These are phyloP conservation scores for Acropora yongei DNA, from an alignment of 64 coral and sea anemone genomes.

Conservation along the genomic window DNA sequence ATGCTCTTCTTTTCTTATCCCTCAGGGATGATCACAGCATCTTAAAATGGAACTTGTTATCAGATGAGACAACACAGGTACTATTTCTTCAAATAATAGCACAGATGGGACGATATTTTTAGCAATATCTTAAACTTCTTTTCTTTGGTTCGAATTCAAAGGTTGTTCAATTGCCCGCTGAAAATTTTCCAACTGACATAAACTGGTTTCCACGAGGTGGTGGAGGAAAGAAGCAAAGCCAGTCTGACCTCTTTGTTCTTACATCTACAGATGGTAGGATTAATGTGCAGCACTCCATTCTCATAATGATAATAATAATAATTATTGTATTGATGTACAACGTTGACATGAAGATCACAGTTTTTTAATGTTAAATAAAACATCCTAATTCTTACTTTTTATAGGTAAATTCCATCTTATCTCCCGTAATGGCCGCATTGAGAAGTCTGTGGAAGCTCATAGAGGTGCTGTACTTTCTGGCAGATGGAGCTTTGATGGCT, in stretches of 20 bases:
- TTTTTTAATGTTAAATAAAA: neutral
- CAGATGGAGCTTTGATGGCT: slow-evolving; percentile 97
- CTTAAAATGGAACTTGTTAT: slow-evolving; percentile 86
- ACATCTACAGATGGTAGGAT: slow-evolving; percentile 92
- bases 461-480: slow-evolving; percentile 95
- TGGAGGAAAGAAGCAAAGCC: slow-evolving; percentile 88
- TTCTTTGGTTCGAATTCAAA: slow-evolving; percentile 12
- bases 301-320: too few species aligned
- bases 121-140: neutral
- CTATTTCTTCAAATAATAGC: neutral
- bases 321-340: too few species aligned
- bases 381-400: neutral
- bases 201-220: slow-evolving; percentile 93
- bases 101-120: neutral
- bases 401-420: slow-evolving; percentile 98
- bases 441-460: slow-evolving; percentile 97
- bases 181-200: slow-evolving; percentile 91
- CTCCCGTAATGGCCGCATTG: slow-evolving; percentile 93
- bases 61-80: slow-evolving; percentile 72
- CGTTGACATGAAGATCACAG: too few species aligned
- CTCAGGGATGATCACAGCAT: slow-evolving; percentile 69
- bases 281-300: neutral
- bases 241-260: slow-evolving; percentile 91
- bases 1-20: neutral
- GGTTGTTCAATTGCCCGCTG: slow-evolving; percentile 80